Evolutionary conservation across 2,888 invertebrate genomes (phyloP), one percentile per base, ranked within the genome.

Genomic region (Cheilosia scutellata): DNA sequence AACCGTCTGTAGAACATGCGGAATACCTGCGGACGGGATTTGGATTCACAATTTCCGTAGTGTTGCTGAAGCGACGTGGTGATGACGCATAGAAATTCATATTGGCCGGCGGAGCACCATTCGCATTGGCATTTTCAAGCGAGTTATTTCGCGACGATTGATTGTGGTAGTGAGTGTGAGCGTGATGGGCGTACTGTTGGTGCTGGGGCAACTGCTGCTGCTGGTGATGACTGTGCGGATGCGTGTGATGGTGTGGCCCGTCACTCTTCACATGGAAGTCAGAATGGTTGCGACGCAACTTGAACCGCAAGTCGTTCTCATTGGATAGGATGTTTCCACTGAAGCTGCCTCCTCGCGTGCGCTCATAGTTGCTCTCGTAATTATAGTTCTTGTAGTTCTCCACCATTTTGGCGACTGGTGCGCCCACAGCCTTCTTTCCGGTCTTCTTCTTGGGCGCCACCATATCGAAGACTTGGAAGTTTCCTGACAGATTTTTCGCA

Each of bases 401-500:
- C 83, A 93, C 93, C 88, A 93, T 92, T 55, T 94, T 94, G 53
- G 94, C 94, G n/a, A 94, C 93, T 0, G 93, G 94, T 1, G 92
- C 90, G 7, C 68, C 82, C 2, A 87, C 57, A 13, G 94, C 94
- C 86, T 96, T 96, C 88, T 95, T 95, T 82, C 93, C 93, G 0
- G 94, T 93, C 90, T 96, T 96, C 93, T 96, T 95, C 90, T 96
- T 96, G 75, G 96, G 95, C 87, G 96, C 96, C 79, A 96, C 96
- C 92, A 97, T 93, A 90, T 97, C 97, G 90, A 95, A 95, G 49
- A 97, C 95, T 90, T 95, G 94, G 93, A 96, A 95, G 27, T 91
- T 91, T 9, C 92, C 95, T 0, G 87, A 87, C 88, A 96, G 93
- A 82, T 96, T 95, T 68, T 96, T 94, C 0, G 98, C 98, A 78